Percentiles rank a stretch among this genome's conserved stretches.
phyloP scores from a whole-genome alignment of 2,888 invertebrate genomes.

The Quadriops clusia region DNA sequence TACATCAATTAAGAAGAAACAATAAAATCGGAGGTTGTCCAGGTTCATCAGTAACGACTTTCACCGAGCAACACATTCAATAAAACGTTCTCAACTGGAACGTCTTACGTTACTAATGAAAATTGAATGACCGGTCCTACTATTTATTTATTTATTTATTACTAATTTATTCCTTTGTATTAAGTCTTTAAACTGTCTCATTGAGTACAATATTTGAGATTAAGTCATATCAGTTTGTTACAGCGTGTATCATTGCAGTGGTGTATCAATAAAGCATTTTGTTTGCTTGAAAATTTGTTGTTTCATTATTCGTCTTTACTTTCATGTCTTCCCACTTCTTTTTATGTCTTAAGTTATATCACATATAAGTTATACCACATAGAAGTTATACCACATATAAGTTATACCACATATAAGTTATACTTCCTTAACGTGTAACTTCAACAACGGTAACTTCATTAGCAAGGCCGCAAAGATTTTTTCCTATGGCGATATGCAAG shows the following conservation, averaged over 20 bases:
- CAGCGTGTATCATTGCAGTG: slow-evolving; percentile 41
- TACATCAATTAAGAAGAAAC: slow-evolving; percentile 1
- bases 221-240: slow-evolving; percentile 41
- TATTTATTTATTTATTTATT: slow-evolving; percentile 31
- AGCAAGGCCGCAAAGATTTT: slow-evolving; percentile 67
- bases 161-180: too few relatives aligned
- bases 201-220: slow-evolving; percentile 36
- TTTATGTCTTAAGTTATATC: slow-evolving; percentile 7
- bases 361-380: too few relatives aligned
- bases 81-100: too few relatives aligned
- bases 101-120: slow-evolving; percentile 28
- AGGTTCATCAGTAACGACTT: too few relatives aligned
- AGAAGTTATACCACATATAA: too few relatives aligned
- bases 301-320: too few relatives aligned
- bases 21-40: too few relatives aligned
- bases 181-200: slow-evolving; percentile 28
- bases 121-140: slow-evolving; percentile 23
- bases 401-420: too few relatives aligned
- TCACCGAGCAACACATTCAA: too few relatives aligned
- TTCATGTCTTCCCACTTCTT: too few relatives aligned
- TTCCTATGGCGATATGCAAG: slow-evolving; percentile 60
- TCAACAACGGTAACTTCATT: slow-evolving; percentile 43
- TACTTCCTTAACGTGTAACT: too few relatives aligned
- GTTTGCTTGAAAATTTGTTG: slow-evolving; percentile 40
- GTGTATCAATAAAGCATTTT: slow-evolving; percentile 41